phyloP scores from a whole-genome alignment of 2,113 vertebrate genomes.

The Odocoileus hemionus region DNA sequence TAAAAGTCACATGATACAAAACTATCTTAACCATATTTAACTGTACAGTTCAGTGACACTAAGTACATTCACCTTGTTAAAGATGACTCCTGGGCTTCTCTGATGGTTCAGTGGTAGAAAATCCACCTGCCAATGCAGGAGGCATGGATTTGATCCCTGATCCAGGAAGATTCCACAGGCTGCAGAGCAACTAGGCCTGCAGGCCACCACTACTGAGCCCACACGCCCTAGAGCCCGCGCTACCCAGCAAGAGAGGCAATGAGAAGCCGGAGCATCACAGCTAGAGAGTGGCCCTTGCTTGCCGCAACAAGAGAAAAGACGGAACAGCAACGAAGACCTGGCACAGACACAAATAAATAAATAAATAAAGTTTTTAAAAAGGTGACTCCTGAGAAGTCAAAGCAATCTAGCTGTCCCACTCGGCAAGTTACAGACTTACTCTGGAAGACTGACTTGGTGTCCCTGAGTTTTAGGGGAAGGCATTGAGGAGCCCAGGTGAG shows the following conservation, averaged over 20 bases:
- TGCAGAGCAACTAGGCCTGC: background rate
- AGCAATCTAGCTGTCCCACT: background rate
- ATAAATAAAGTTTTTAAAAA: background rate
- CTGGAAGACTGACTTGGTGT: background rate
- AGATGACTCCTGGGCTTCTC: background rate
- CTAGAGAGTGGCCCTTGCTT: background rate
- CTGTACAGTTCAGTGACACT: background rate
- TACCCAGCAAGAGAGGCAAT: background rate
- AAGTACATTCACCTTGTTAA: background rate
- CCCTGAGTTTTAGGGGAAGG: background rate
- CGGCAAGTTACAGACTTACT: background rate
- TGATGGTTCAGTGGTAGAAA: background rate
- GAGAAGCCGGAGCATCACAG: background rate
- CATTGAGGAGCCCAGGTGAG: background rate
- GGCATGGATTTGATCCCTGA: background rate
- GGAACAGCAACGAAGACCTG: background rate
- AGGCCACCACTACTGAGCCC: background rate
- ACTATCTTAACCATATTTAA: background rate
- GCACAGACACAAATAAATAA: background rate
- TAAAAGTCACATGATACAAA: background rate
- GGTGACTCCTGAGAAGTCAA: background rate
- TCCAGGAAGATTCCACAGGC: background rate
- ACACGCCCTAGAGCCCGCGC: background rate
- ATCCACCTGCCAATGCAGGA: background rate
- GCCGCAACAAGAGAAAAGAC: background rate